Evolutionary conservation across 23 tunicate genomes (phyloP).

Genomic region (Halocynthia aurantium): DNA sequence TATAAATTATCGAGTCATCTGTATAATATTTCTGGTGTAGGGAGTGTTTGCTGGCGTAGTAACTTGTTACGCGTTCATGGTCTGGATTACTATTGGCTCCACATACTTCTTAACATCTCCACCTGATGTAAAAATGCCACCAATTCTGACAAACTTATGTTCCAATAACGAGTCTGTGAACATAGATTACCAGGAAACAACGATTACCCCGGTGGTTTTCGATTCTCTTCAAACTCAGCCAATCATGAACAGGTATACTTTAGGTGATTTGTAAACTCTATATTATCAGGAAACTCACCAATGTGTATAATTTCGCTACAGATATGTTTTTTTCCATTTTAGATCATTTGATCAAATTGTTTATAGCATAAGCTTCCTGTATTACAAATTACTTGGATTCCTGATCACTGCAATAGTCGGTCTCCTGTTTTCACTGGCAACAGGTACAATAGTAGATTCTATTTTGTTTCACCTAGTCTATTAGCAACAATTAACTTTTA

Average conservation of each 20-base stretch:
- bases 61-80: background rate
- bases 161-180: background rate
- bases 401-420: background rate
- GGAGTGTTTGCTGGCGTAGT: slow-evolving; percentile 1
- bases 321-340: background rate
- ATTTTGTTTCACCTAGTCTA: no score
- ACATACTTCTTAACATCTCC: no score
- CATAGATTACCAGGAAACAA: background rate
- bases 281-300: no score
- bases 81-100: background rate
- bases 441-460: background rate
- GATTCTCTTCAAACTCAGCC: no score
- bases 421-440: background rate
- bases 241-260: no score
- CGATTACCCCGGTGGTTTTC: background rate
- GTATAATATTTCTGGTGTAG: background rate
- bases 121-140: no score
- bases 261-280: no score
- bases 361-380: background rate
- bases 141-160: no score
- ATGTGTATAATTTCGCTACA: background rate
- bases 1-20: background rate
- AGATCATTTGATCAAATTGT: background rate
- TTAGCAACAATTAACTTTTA: no score
- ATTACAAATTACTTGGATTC: background rate